phyloP scores from a whole-genome alignment of 2,113 vertebrate species.

The Ciconia stormi region DNA sequence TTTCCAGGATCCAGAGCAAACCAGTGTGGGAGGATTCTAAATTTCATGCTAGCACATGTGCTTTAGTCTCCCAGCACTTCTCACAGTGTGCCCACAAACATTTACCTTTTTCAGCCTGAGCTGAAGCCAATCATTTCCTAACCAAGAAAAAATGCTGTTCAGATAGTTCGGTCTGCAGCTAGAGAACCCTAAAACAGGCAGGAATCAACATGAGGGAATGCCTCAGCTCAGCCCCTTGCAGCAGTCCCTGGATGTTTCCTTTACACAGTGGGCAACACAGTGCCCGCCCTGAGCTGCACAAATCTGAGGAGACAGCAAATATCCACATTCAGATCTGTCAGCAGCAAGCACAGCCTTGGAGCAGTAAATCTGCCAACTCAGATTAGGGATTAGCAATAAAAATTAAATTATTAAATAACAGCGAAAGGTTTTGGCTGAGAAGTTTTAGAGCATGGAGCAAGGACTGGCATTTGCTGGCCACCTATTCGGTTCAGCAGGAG shows the following conservation, averaged over 20 bases:
- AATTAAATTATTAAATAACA: background rate
- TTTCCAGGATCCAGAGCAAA: background rate
- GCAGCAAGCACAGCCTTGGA: background rate
- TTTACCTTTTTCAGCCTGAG: background rate
- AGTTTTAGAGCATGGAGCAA: background rate
- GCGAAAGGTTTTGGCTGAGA: background rate
- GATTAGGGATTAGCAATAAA: background rate
- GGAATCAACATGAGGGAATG: background rate
- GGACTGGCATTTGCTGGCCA: background rate
- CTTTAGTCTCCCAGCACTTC: background rate
- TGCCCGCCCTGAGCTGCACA: background rate
- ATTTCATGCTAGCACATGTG: rapidly evolving
- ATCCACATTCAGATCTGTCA: background rate
- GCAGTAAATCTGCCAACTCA: background rate
- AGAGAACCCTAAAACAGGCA: background rate
- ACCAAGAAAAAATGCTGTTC: background rate
- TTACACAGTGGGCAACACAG: background rate
- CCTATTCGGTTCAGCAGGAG: background rate
- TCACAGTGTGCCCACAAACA: background rate
- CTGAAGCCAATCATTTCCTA: background rate
- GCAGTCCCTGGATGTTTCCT: background rate
- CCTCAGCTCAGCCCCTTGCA: background rate
- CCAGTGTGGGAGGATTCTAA: background rate
- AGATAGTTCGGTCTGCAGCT: background rate
- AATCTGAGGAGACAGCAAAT: background rate